A percentile compares a stretch with the other conserved stretches of the same genome.
Evolutionary conservation across 2,797 vertebrate species (phyloP).

Genomic region (Falco naumanni): DNA sequence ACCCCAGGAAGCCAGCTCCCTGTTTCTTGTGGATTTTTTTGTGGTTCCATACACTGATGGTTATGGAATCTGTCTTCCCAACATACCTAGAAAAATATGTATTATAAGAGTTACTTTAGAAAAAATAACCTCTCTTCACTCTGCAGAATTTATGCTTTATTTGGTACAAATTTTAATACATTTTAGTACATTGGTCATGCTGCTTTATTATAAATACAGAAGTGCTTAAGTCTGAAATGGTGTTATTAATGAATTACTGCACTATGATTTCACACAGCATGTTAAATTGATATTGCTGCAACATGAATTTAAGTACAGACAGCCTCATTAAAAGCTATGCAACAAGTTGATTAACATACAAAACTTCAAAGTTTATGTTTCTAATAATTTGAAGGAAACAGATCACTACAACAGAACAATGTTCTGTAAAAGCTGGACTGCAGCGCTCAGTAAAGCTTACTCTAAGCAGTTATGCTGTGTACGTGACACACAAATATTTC

Average conservation of each 20-base stretch:
- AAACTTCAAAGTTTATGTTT: not conserved
- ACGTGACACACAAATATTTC: not conserved
- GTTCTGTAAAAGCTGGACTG: not conserved
- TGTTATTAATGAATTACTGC: conserved; percentile 60
- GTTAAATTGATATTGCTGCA: conserved; percentile 51
- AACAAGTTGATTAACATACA: not conserved
- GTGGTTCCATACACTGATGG: conserved; percentile 99
- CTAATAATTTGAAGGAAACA: not conserved
- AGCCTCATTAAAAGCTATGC: conserved; percentile 47
- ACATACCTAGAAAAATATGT: conserved; percentile 84
- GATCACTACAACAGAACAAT: not conserved
- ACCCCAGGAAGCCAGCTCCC: conserved; percentile 96
- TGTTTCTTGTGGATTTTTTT: conserved; percentile 99
- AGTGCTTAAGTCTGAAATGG: conserved; percentile 13
- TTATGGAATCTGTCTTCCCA: conserved; percentile 97
- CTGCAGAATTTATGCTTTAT: not conserved
- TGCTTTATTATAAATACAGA: conserved; percentile 35
- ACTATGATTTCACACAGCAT: conserved; percentile 43
- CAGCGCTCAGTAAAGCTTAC: not conserved
- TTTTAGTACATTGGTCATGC: conserved; percentile 19
- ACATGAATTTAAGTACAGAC: conserved; percentile 33
- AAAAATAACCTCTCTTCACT: not conserved
- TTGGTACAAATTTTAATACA: not conserved
- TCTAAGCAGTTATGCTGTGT: not conserved
- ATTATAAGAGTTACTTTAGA: conserved; percentile 1